phyloP scores from a whole-genome alignment of 2,888 invertebrate species.

The Aspidapion aeneum region DNA sequence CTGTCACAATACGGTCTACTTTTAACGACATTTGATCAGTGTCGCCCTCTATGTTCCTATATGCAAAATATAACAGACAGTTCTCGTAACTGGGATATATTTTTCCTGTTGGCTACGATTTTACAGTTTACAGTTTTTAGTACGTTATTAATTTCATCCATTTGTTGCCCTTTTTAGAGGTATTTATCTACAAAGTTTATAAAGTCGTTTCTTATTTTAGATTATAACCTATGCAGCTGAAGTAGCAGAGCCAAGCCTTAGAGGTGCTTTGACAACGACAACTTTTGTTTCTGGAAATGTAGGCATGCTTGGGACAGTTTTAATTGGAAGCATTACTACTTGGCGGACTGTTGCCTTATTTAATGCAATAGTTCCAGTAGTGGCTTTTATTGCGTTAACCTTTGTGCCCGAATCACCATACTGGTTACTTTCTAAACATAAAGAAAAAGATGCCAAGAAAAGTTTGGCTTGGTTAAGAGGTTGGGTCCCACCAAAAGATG shows the following conservation, averaged over 20 bases:
- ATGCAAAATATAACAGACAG: too few relatives aligned
- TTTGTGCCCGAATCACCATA: constrained; percentile 77
- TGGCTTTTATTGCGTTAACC: constrained; percentile 61
- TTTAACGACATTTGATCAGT: too few relatives aligned
- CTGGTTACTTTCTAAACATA: constrained; percentile 68
- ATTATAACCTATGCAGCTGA: constrained; percentile 79
- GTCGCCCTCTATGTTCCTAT: too few relatives aligned
- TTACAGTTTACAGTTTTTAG: too few relatives aligned
- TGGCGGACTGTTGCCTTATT: constrained; percentile 69
- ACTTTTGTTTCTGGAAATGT: constrained; percentile 71
- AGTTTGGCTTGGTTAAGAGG: constrained; percentile 76
- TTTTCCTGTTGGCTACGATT: too few relatives aligned
- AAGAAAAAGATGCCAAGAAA: constrained; percentile 61
- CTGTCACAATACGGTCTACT: too few relatives aligned
- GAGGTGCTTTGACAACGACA: constrained; percentile 69
- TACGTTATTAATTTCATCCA: too few relatives aligned
- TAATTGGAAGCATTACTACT: constrained; percentile 63
- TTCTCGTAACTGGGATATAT: too few relatives aligned
- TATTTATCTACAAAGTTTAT: too few relatives aligned
- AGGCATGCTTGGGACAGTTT: constrained; percentile 71
- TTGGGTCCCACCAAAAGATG: constrained; percentile 61
- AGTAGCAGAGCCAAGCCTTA: constrained; percentile 72
- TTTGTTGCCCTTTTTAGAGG: too few relatives aligned
- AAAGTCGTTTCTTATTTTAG: constrained; percentile 41
- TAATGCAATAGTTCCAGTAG: constrained; percentile 59